Evolutionary conservation across 2,888 invertebrate genomes (phyloP).

Genomic region (Sphecodes monilicornis): DNA sequence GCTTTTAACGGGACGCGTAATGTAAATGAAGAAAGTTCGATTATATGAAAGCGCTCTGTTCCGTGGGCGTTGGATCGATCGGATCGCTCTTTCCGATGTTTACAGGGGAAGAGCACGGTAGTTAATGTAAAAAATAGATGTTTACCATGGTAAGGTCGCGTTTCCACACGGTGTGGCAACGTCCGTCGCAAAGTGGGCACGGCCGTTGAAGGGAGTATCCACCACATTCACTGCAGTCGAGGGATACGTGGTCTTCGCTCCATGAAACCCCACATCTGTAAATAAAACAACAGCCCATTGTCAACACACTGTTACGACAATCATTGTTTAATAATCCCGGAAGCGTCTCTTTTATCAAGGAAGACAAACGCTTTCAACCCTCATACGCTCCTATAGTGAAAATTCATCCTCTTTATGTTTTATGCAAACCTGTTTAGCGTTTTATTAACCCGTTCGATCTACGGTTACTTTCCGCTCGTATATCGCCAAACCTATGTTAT

Average conservation of each 20-base stretch:
- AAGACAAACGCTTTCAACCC: too few relatives aligned
- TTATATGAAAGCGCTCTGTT: neutral
- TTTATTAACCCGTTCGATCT: too few relatives aligned
- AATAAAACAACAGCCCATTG: conserved; percentile 43
- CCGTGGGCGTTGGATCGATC: conserved; percentile 2
- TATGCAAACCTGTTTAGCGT: too few relatives aligned
- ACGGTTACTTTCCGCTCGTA: too few relatives aligned
- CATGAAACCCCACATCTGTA: conserved; percentile 91
- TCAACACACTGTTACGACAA: neutral
- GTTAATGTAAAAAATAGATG: conserved; percentile 49
- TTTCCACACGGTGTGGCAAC: conserved; percentile 90
- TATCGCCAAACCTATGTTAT: too few relatives aligned
- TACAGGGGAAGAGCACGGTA: neutral
- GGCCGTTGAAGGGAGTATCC: conserved; percentile 91
- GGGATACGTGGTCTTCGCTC: conserved; percentile 91
- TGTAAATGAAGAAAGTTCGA: neutral
- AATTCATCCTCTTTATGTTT: too few relatives aligned
- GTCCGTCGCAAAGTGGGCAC: conserved; percentile 91
- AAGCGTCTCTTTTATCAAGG: too few relatives aligned
- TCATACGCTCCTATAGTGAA: too few relatives aligned
- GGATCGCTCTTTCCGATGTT: conserved; percentile 4
- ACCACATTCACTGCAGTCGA: conserved; percentile 92
- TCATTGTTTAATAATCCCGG: too few relatives aligned
- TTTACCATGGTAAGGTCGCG: conserved; percentile 91
- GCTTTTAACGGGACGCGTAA: neutral